A percentile compares a stretch with the other conserved stretches of the same genome.
Conservation (phyloP, 2,113 vertebrate species). For the Anoura caudifer region DNA sequence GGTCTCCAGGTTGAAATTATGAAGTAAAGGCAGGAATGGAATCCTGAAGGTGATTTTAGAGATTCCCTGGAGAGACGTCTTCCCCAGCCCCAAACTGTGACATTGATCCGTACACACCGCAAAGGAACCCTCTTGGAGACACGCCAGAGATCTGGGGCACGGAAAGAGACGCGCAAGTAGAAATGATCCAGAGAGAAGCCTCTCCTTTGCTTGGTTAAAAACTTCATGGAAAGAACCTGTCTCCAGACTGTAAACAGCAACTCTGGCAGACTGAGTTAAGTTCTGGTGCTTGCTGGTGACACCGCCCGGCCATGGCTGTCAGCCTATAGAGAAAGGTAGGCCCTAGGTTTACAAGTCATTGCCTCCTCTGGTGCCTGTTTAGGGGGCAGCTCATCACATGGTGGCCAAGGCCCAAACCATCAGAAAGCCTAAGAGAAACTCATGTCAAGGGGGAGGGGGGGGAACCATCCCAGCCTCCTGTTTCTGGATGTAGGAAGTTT, state of each 20-base stretch:
- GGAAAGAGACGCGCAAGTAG: not conserved
- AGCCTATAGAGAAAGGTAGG: not conserved
- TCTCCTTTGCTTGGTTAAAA: not conserved
- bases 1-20: not conserved
- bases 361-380: not conserved
- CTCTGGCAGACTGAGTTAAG: not conserved
- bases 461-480: not conserved
- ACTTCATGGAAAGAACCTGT: not conserved
- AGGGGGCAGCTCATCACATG: not conserved
- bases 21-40: not conserved
- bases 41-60: not conserved
- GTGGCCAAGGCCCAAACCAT: not conserved
- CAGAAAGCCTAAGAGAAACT: constrained; percentile 47
- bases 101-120: not conserved
- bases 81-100: not conserved
- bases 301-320: not conserved
- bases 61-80: not conserved
- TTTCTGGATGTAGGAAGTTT: not conserved
- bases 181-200: not conserved
- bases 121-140: not conserved
- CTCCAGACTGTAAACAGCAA: constrained; percentile 19
- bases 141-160: not conserved
- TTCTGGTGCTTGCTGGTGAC: not conserved
- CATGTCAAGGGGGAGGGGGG: not conserved
- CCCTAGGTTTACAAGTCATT: not conserved